Conservation (phyloP, 2,113 vertebrate species). For the Rousettus leschenaultii region DNA sequence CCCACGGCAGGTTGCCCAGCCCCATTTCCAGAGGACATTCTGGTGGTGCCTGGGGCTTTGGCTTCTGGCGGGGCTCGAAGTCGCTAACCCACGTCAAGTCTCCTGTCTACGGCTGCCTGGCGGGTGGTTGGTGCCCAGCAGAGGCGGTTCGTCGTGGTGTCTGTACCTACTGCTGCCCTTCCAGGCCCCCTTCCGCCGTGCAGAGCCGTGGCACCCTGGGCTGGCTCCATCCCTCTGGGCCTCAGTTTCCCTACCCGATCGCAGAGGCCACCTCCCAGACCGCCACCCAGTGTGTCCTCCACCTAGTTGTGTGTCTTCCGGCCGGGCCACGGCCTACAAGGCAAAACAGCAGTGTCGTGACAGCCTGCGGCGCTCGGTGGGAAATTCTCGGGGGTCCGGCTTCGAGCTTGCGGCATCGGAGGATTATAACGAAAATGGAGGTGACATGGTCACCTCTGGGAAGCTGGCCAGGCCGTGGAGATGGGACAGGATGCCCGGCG, state of each 20-base stretch:
- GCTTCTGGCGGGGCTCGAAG: rapidly evolving
- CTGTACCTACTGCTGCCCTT: not conserved
- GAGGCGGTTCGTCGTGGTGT: rapidly evolving
- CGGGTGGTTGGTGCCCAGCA: rapidly evolving
- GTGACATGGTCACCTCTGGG: rapidly evolving
- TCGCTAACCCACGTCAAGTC: not conserved
- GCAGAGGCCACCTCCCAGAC: too few relatives aligned
- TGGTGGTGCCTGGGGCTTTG: rapidly evolving
- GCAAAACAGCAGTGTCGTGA: rapidly evolving
- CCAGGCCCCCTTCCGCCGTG: rapidly evolving
- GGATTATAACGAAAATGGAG: not conserved
- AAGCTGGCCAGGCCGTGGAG: not conserved
- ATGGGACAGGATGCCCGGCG: rapidly evolving
- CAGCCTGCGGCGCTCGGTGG: rapidly evolving
- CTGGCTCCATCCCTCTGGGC: not conserved
- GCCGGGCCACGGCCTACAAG: not conserved
- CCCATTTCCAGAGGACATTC: rapidly evolving
- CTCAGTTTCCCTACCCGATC: not conserved
- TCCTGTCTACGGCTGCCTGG: rapidly evolving
- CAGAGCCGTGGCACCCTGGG: not conserved
- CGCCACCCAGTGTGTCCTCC: rapidly evolving
- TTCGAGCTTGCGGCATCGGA: not conserved
- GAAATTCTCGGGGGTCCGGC: not conserved
- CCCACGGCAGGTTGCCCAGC: too few relatives aligned
- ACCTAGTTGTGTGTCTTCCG: not conserved